Conservation (phyloP, 2,113 vertebrate species). For the Pipra filicauda region DNA sequence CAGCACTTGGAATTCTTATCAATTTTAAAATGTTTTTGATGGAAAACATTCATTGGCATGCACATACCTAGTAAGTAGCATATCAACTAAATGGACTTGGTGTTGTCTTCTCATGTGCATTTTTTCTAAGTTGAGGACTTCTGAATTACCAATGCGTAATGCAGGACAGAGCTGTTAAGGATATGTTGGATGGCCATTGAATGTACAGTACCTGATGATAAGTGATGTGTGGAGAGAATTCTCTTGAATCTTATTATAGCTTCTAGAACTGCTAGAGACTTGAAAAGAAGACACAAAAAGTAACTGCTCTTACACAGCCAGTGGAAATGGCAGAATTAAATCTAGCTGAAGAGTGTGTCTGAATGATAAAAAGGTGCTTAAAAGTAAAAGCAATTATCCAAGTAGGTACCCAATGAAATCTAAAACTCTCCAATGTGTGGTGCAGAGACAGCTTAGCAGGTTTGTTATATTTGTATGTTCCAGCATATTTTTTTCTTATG, state of each 20-base stretch:
- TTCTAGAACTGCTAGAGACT: not conserved
- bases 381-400: not conserved
- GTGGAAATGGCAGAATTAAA: not conserved
- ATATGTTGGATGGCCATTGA: not conserved
- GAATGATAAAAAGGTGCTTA: not conserved
- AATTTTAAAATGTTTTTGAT: not conserved
- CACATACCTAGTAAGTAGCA: not conserved
- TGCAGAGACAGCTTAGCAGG: not conserved
- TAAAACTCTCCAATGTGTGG: not conserved
- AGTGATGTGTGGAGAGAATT: not conserved
- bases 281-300: not conserved
- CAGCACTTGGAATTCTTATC: not conserved
- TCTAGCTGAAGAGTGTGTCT: not conserved
- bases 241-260: not conserved
- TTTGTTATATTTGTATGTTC: not conserved
- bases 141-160: not conserved
- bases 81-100: not conserved
- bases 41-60: not conserved
- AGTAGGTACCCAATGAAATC: not conserved
- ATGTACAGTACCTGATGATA: not conserved
- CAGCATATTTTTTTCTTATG: not conserved
- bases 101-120: not conserved
- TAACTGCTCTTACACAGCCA: not conserved
- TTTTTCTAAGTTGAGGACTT: not conserved
- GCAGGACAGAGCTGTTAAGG: not conserved